Percentiles rank a stretch among this genome's conserved stretches.
Conservation (phyloP, 2,113 vertebrate genomes). For the Leucopternis melanops region DNA sequence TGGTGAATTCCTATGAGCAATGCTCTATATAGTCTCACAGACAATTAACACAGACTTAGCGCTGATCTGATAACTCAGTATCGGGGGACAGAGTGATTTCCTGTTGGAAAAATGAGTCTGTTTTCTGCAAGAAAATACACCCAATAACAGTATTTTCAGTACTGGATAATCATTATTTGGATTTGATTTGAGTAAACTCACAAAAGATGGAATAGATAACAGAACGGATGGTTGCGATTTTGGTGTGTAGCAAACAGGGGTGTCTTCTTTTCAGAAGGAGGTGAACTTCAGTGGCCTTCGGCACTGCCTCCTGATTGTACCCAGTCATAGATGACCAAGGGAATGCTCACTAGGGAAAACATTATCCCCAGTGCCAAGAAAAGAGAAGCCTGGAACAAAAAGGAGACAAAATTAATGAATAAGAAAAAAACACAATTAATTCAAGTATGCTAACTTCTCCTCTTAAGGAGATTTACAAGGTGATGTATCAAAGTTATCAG, state of each 20-base stretch:
- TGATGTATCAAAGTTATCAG: neutral
- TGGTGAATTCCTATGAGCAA: neutral
- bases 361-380: constrained; percentile 74
- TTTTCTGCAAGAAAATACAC: constrained; percentile 35
- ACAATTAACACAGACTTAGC: neutral
- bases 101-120: constrained; percentile 11
- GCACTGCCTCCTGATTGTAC: constrained; percentile 47
- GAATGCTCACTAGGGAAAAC: constrained; percentile 78
- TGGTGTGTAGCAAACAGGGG: constrained; percentile 43
- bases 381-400: constrained; percentile 69
- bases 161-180: constrained; percentile 44
- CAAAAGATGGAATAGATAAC: constrained; percentile 48
- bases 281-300: constrained; percentile 42
- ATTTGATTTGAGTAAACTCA: constrained; percentile 64
- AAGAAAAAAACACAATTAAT: constrained; percentile 22
- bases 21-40: neutral
- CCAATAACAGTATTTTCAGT: constrained; percentile 19
- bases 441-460: neutral
- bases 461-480: neutral
- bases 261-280: neutral
- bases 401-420: neutral
- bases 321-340: constrained; percentile 81
- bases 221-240: constrained; percentile 42
- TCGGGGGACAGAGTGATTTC: neutral
- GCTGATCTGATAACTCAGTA: constrained; percentile 3